Percentiles rank a stretch among this genome's conserved stretches.
These are phyloP conservation scores for Huso huso DNA, from an alignment of 2,797 vertebrate species.

Conservation along the genomic window DNA sequence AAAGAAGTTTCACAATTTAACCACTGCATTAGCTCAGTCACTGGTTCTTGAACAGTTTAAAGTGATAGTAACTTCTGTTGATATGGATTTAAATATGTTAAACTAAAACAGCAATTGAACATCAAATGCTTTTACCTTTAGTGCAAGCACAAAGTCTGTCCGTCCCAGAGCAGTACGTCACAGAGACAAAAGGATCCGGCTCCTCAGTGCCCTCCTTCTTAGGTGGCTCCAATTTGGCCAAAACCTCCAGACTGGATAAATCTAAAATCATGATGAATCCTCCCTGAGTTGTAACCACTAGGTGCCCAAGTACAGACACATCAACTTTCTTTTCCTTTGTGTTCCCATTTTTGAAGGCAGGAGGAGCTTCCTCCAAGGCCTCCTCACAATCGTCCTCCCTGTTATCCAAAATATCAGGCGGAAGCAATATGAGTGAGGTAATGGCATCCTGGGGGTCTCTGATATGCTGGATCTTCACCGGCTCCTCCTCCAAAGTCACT, in stretches of 20 bases:
- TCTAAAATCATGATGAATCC: constrained; percentile 96
- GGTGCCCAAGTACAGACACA: constrained; percentile 76
- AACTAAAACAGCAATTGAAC: too few species aligned
- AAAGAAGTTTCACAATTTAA: too few species aligned
- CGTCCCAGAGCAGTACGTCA: constrained; percentile 97
- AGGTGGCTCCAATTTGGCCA: constrained; percentile 93
- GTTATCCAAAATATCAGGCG: constrained; percentile 88
- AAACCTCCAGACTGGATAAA: constrained; percentile 87
- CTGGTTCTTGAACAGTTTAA: too few species aligned
- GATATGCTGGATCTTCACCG: constrained; percentile 92
- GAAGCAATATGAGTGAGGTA: constrained; percentile 91
- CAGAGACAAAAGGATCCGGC: constrained; percentile 89
- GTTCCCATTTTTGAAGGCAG: constrained; percentile 66
- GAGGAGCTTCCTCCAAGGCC: constrained; percentile 70
- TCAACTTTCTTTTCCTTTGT: constrained; percentile 73
- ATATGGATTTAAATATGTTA: too few species aligned
- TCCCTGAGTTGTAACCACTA: constrained; percentile 94
- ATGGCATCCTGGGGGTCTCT: constrained; percentile 88
- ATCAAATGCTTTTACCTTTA: constrained; percentile 68
- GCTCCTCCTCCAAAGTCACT: constrained; percentile 92
- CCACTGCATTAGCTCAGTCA: too few species aligned
- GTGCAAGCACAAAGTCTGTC: constrained; percentile 97
- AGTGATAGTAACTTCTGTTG: too few species aligned
- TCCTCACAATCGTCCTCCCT: constrained; percentile 94
- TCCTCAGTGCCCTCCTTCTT: constrained; percentile 87